phyloP scores from a whole-genome alignment of 2,888 invertebrate genomes.

The Opisthograptis luteolata region DNA sequence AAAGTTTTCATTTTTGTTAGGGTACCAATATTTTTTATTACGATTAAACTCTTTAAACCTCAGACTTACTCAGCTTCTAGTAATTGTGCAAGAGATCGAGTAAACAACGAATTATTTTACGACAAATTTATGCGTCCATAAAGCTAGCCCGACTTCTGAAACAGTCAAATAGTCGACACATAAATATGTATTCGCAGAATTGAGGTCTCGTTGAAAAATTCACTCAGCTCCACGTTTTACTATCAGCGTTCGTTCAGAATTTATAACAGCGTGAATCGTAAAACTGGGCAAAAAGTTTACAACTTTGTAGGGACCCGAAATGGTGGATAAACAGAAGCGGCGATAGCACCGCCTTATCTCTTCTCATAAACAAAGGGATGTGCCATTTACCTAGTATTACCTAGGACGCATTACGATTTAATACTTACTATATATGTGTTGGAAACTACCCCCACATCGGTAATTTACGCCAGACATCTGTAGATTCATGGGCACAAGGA shows the following conservation, averaged over 20 bases:
- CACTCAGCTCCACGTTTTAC: conserved; percentile 70
- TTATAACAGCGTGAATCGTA: conserved; percentile 75
- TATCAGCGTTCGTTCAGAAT: conserved; percentile 72
- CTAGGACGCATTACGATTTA: conserved; percentile 19
- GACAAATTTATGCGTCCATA: too few relatives aligned
- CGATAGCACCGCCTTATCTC: conserved; percentile 58
- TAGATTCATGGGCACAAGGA: conserved; percentile 19
- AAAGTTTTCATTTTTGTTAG: too few relatives aligned
- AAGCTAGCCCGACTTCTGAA: conserved; percentile 6
- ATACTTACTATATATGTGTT: conserved; percentile 13
- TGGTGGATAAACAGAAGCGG: conserved; percentile 58
- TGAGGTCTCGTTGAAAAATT: conserved; percentile 69
- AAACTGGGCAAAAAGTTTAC: conserved; percentile 72
- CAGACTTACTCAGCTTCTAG: too few relatives aligned
- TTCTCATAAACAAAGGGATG: conserved; percentile 48
- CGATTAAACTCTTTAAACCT: too few relatives aligned
- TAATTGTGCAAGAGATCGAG: too few relatives aligned
- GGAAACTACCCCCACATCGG: conserved; percentile 19
- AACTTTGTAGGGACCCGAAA: conserved; percentile 59
- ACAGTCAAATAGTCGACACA: conserved; percentile 20
- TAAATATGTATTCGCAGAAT: conserved; percentile 42
- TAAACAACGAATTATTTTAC: too few relatives aligned
- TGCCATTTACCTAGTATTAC: conserved; percentile 9
- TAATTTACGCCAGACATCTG: conserved; percentile 27
- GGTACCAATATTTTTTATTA: too few relatives aligned